A percentile compares a stretch with the other conserved stretches of the same genome.
Evolutionary conservation across 2,113 vertebrate genomes (phyloP).

Genomic region (Octodon degus): DNA sequence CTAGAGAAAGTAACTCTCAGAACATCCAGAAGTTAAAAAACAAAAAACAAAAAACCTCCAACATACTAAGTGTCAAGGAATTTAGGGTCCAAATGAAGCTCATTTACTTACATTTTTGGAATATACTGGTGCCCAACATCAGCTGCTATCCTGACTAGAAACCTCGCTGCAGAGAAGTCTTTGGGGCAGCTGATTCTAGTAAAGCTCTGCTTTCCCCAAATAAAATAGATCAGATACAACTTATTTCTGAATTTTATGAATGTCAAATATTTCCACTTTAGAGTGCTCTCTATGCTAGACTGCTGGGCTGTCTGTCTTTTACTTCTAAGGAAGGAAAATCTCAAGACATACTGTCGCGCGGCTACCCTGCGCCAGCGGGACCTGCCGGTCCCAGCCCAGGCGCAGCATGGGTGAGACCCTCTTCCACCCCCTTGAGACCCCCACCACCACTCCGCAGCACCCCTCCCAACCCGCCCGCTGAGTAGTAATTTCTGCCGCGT

Average conservation of each 20-base stretch:
- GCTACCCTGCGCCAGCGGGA: too few relatives aligned
- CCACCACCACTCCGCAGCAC: too few relatives aligned
- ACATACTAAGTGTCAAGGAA: not conserved
- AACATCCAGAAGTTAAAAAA: not conserved
- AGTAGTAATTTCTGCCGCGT: too few relatives aligned
- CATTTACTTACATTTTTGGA: not conserved
- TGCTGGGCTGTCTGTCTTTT: not conserved
- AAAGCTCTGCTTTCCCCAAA: not conserved
- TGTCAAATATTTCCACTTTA: not conserved
- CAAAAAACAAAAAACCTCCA: not conserved
- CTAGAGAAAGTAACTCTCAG: not conserved
- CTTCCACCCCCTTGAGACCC: too few relatives aligned
- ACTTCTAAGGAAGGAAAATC: not conserved
- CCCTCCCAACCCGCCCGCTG: too few relatives aligned
- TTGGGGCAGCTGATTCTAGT: not conserved
- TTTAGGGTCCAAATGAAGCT: not conserved
- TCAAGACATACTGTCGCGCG: not conserved
- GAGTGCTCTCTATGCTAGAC: not conserved
- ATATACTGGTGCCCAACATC: not conserved
- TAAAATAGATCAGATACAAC: not conserved
- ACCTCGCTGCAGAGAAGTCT: not conserved
- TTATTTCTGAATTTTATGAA: not conserved
- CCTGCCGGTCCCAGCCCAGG: too few relatives aligned
- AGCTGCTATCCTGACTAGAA: not conserved
- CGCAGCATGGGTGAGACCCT: too few relatives aligned